These are phyloP conservation scores for Crotophaga sulcirostris DNA, from an alignment of 2,113 vertebrate genomes.

Conservation along the genomic window DNA sequence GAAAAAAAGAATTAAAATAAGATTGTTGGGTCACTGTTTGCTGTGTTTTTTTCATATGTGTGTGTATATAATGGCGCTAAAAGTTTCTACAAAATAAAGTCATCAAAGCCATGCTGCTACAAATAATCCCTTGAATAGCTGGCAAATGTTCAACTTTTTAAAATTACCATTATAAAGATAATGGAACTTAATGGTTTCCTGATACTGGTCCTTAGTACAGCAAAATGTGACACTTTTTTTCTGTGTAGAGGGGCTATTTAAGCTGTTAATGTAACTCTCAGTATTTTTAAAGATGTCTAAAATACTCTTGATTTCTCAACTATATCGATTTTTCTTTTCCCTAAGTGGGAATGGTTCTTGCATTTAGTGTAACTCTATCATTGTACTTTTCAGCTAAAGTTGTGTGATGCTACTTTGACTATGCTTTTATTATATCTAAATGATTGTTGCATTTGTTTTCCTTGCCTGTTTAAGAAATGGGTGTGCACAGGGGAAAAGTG, in stretches of 20 bases:
- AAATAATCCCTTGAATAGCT: not conserved
- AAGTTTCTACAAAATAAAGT: not conserved
- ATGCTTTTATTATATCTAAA: not conserved
- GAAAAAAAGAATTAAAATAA: not conserved
- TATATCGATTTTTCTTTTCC: not conserved
- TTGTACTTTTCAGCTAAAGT: not conserved
- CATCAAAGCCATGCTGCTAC: not conserved
- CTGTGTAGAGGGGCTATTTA: not conserved
- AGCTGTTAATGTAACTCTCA: not conserved
- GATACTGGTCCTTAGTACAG: not conserved
- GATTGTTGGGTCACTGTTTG: not conserved
- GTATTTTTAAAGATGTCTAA: not conserved
- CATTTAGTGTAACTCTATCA: not conserved
- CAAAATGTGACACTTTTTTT: not conserved
- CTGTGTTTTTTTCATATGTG: not conserved
- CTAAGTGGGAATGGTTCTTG: not conserved
- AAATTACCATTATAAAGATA: not conserved
- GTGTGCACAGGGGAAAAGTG: not conserved
- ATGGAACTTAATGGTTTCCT: not conserved
- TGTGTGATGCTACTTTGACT: not conserved
- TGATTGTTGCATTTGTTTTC: not conserved
- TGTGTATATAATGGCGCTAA: not conserved
- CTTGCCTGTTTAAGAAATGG: not conserved
- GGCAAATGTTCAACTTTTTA: not conserved
- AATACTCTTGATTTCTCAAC: not conserved